A percentile compares a stretch with the other conserved stretches of the same genome.
These are phyloP conservation scores for Eupithecia dodoneata DNA, from an alignment of 2,888 invertebrate genomes.

Conservation along the genomic window DNA sequence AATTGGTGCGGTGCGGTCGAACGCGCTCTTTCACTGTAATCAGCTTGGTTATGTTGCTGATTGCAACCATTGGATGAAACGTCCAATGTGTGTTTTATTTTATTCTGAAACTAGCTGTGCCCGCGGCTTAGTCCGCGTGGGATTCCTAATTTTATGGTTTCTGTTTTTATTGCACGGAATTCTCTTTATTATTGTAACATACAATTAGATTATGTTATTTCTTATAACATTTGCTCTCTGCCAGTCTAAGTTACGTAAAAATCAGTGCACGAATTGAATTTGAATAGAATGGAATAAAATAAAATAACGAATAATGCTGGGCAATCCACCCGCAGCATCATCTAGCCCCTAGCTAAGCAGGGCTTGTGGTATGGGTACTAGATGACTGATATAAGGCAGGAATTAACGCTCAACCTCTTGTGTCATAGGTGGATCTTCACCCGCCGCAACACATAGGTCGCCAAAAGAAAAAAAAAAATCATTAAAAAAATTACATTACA, in stretches of 20 bases:
- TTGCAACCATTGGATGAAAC: slow-evolving; percentile 42
- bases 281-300: no score
- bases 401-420: no score
- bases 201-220: no score
- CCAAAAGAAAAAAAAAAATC: no score
- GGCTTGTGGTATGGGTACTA: no score
- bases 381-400: no score
- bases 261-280: not conserved
- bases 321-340: no score
- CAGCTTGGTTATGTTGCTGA: slow-evolving; percentile 52
- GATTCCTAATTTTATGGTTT: not conserved
- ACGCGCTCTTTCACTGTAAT: slow-evolving; percentile 51
- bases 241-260: not conserved
- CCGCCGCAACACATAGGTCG: no score
- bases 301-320: no score
- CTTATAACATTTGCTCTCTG: not conserved
- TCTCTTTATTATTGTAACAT: not conserved
- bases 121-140: not conserved
- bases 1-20: slow-evolving; percentile 53
- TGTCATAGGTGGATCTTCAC: no score
- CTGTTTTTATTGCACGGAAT: not conserved
- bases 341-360: no score
- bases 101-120: slow-evolving; percentile 2
- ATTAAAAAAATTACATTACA: not conserved
- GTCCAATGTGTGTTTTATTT: slow-evolving; percentile 36